Evolutionary conservation across 2,113 vertebrate species (phyloP), one percentile per base, ranked within the genome.

Genomic region (Pituophis catenifer): DNA sequence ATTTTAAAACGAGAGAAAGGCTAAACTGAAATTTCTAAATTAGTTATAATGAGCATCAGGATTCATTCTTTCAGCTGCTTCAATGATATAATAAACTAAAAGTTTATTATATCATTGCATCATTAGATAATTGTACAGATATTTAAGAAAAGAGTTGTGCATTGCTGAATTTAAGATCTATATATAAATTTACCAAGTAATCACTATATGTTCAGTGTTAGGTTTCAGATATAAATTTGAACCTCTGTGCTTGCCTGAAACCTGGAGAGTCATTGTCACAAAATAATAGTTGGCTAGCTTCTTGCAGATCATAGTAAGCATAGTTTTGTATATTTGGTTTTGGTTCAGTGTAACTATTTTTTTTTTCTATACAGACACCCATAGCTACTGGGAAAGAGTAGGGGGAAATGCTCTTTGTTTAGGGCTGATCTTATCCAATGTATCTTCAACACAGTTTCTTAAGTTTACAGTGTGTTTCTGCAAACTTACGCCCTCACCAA

Each of bases 81-180:
- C 38, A 44, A 44, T 44, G 38, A 44, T 44, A 44, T 44, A 44
- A 44, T 44, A 44, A 44, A 44, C 4, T 88, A 75, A 54, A 86
- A 0, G 4, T 15, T 55, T 33, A 59, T 89, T 86, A 89, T 89
- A 59, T 1, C 38, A 89, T 48, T 2, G 0, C 17, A n/a, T 59
- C 44, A 85, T 89, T 86, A 52, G 50, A 90, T 53, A 29, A 53
- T 10, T 91, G 55, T 50, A 38, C 23, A 33, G 2, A 1, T 12
- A 0, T 11, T 0, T 91, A 23, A 10, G 0, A 7, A 50, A 26
- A n/a, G 10, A 48, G 3, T 7, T 0, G 12, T 87, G 8, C 38
- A 26, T 62, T 54, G 53, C 13, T 88, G 19, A 26, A 44, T 86
- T 50, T 86, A 55, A 33, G 54, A 65, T 13, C 57, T 81, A 55